phyloP scores from a whole-genome alignment of 2,797 vertebrate genomes.

The Channa striata region DNA sequence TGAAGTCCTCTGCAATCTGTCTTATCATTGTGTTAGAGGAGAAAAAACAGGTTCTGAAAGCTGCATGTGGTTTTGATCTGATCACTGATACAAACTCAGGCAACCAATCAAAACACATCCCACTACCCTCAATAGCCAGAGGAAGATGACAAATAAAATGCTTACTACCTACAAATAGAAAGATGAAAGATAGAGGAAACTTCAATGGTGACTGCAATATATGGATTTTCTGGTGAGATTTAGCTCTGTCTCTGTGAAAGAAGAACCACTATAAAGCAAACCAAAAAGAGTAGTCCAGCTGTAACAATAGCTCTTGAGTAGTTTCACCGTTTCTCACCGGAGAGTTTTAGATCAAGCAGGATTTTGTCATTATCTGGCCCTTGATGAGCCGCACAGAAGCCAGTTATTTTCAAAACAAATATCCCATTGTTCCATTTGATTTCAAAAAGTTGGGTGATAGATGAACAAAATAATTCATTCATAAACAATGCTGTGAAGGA shows the following conservation, averaged over 20 bases:
- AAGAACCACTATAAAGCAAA: conserved; percentile 3
- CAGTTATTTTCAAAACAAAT: neutral
- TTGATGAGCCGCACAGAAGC: conserved; percentile 16
- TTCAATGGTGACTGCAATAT: conserved; percentile 44
- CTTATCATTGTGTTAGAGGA: conserved; percentile 28
- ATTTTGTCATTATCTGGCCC: conserved; percentile 5
- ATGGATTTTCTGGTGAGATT: conserved; percentile 30
- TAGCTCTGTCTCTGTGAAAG: conserved; percentile 13
- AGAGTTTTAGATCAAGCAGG: conserved; percentile 6
- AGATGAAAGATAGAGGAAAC: conserved; percentile 49
- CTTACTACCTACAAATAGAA: conserved; percentile 63
- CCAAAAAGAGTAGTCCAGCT: conserved; percentile 3
- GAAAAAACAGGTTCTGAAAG: conserved; percentile 55
- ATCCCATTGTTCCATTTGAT: no score
- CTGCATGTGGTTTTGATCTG: conserved; percentile 44
- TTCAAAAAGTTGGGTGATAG: no score
- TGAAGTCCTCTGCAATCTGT: conserved; percentile 33
- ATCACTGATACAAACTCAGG: conserved; percentile 52
- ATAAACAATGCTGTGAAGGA: no score
- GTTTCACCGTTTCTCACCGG: conserved; percentile 3
- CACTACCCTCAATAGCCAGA: conserved; percentile 31
- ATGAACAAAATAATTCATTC: no score
- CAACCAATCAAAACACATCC: conserved; percentile 52
- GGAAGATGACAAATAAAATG: conserved; percentile 66
- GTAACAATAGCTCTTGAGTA: conserved; percentile 12